Percentiles rank a stretch among this genome's conserved stretches.
These are phyloP conservation scores for Artibeus jamaicensis DNA, from an alignment of 2,797 vertebrate genomes.

Conservation along the genomic window DNA sequence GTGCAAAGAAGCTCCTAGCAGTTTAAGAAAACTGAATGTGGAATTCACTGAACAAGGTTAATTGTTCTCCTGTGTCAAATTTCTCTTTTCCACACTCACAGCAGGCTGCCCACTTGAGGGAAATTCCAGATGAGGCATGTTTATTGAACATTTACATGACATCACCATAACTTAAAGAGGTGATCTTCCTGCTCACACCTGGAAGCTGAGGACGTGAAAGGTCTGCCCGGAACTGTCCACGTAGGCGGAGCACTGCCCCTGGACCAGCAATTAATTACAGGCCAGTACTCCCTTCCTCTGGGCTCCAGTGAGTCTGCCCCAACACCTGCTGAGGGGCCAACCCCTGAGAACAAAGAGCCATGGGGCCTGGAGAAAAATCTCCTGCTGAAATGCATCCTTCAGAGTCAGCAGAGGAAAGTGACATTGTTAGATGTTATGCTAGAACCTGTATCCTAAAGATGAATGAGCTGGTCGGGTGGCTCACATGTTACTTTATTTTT, in stretches of 20 bases:
- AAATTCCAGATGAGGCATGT: not conserved
- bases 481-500: not conserved
- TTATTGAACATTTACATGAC: not conserved
- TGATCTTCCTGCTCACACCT: not conserved
- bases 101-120: not conserved
- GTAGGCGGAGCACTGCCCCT: not conserved
- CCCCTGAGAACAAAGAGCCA: not conserved
- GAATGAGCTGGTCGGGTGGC: not conserved
- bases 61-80: not conserved
- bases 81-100: constrained; percentile 7
- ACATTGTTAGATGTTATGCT: not conserved
- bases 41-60: not conserved
- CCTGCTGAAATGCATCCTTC: not conserved
- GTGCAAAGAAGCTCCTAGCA: not conserved
- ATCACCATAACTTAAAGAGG: not conserved
- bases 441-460: not conserved
- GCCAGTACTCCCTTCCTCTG: not conserved
- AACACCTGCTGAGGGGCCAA: not conserved
- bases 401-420: not conserved
- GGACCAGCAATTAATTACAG: not conserved
- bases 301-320: not conserved
- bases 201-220: not conserved
- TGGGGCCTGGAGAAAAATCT: not conserved
- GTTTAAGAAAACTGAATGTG: not conserved
- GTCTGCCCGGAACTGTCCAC: not conserved